Base-by-base conservation (phyloP, 2,113 vertebrate species). In the Brachypteracias leptosomus region DNA sequence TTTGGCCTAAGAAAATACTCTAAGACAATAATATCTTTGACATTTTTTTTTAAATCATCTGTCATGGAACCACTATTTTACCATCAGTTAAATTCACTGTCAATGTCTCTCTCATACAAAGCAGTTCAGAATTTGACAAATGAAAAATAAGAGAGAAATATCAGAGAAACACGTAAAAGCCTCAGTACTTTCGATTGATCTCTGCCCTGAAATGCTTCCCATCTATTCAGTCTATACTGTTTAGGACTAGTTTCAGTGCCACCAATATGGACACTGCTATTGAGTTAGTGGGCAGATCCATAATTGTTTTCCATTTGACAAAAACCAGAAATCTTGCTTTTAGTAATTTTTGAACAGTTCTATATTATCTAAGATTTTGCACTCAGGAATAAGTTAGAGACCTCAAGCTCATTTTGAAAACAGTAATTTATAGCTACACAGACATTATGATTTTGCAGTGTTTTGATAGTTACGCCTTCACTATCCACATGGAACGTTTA, bases 401-500 rank as follows among this genome's bases (percentile, higher is more conserved):
- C 96, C 96, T 97, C 91, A 65, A 94, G 93, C 91, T 95, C 89
- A 38, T 95, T 91, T 87, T 95, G 77, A 94, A 96, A 96, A 96
- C 89, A 94, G 94, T 94, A 96, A 97, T 96, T 96, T 95, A 97
- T 95, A 96, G 89, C 91, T 93, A 51, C 91, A 93, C 81, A 96
- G 94, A 93, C 95, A 96, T 96, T 96, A 93, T 93, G 91, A 95
- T 95, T 94, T 97, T 96, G 96, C 89, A 96, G 85, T 96, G 95
- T 97, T 97, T 96, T 97, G 95, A 96, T 97, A 97, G 95, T 94
- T 96, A 96, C 94, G 94, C 96, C 95, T 93, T 95, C 95, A 96
- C 81, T 94, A 94, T 95, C 87, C 96, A 97, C 94, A 95, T 95
- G 94, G 94, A 97, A 96, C 93, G 88, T 97, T 97, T 96, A 85